A percentile compares a stretch with the other conserved stretches of the same genome.
Conservation (phyloP, 2,113 vertebrate genomes). For the Turnix velox region DNA sequence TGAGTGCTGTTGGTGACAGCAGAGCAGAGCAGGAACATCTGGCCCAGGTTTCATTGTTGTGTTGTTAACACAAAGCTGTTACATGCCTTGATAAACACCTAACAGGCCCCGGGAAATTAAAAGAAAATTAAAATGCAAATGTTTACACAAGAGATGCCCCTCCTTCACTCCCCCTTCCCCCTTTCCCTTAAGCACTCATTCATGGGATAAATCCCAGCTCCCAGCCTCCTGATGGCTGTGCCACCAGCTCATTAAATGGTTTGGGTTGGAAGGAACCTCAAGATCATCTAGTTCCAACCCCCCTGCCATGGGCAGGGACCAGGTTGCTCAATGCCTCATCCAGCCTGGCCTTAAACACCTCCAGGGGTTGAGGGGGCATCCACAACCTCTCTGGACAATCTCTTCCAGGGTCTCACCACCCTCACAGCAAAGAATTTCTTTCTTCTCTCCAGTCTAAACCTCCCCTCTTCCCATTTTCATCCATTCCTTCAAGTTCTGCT, state of each 20-base stretch:
- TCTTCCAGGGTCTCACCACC: too few relatives aligned
- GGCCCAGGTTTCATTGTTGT: constrained; percentile 49
- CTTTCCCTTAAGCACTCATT: neutral
- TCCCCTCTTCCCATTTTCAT: too few relatives aligned
- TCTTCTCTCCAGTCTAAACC: too few relatives aligned
- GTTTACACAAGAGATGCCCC: constrained; percentile 49
- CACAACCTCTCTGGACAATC: too few relatives aligned
- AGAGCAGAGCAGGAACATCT: constrained; percentile 63
- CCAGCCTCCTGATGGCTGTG: fast-evolving
- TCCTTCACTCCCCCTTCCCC: fast-evolving
- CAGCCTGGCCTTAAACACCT: too few relatives aligned
- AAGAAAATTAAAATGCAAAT: constrained; percentile 72
- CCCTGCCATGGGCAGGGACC: too few relatives aligned
- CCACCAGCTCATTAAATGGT: neutral
- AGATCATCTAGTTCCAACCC: too few relatives aligned
- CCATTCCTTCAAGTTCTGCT: too few relatives aligned
- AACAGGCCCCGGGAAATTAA: constrained; percentile 66
- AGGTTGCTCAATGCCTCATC: too few relatives aligned
- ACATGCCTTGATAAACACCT: constrained; percentile 58
- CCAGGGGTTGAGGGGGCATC: too few relatives aligned
- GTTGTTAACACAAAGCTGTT: constrained; percentile 72
- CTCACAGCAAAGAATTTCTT: too few relatives aligned
- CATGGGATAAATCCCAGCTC: neutral
- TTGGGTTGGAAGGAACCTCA: too few relatives aligned
- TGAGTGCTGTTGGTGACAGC: constrained; percentile 23